Evolutionary conservation across 2,888 invertebrate genomes (phyloP), one percentile per base, ranked within the genome.

Genomic region (Tethea ocularis): DNA sequence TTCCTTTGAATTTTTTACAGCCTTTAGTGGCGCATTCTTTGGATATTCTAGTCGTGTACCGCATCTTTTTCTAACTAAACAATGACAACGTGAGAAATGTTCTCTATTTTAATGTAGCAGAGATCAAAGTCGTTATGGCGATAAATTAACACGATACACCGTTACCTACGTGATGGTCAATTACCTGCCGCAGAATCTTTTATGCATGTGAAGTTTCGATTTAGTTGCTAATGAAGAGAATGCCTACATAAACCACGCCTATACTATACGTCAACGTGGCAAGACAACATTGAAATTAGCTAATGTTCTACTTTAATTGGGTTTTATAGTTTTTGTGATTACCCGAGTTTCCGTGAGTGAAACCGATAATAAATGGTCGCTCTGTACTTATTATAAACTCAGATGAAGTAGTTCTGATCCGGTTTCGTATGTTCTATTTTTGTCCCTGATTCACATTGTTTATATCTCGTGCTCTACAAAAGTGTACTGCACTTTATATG

Each of bases 111-210:
- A 46, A 46, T 46, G 10, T 46, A 10, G 2, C 46, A 20, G 46
- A 46, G 20, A 46, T 52, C 52, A 17, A 52, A 26, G 17, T 24
- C 29, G 29, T 52, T 66, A 58, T 67, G 51, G 67, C 57, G 58
- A 67, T 61, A 59, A 58, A 62, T 67, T 67, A 61, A 67, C 60
- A 61, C 58, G 38, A 29, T 26, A 24, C 56, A 63, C 69, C 64
- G 75, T 74, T 74, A 69, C 62, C 59, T 65, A 69, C 62, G 60
- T 65, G 53, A 61, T 68, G 64, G 55, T 62, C 64, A 68, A 64
- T 73, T 63, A 66, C 58, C 68, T 64, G 65, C 58, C 64, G 61
- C n/a, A 53, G 57, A 24, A 51, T 62, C 61, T 67, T 41, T 56
- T 15, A 33, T 52, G 52, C 17, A 36, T 22, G 57, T 65, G 63